phyloP scores from a whole-genome alignment of 2,797 vertebrate genomes.

The Pseudochirops corinnae region DNA sequence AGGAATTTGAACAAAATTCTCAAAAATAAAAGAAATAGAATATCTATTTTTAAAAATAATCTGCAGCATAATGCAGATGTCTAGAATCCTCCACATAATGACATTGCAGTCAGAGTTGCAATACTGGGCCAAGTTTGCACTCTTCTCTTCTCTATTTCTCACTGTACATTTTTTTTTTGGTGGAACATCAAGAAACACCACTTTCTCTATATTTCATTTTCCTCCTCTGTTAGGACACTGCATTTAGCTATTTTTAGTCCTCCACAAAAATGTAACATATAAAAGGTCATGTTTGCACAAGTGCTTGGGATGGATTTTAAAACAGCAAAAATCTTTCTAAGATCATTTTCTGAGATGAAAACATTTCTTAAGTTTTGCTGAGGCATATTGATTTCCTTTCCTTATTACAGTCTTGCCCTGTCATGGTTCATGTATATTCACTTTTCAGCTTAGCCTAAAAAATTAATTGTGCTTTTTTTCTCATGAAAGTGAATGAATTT shows the following conservation, averaged over 20 bases:
- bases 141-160: constrained; percentile 76
- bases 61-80: constrained; percentile 86
- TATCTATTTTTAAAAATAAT: constrained; percentile 51
- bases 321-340: constrained; percentile 83
- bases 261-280: constrained; percentile 81
- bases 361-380: constrained; percentile 71
- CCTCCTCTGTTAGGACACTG: constrained; percentile 84
- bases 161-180: constrained; percentile 68
- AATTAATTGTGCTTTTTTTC: constrained; percentile 75
- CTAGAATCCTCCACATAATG: constrained; percentile 83
- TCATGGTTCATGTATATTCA: constrained; percentile 69
- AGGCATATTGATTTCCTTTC: constrained; percentile 75
- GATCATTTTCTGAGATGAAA: constrained; percentile 81
- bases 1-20: constrained; percentile 71
- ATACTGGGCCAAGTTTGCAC: constrained; percentile 72
- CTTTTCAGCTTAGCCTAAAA: constrained; percentile 68
- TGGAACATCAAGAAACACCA: constrained; percentile 80
- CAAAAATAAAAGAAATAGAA: constrained; percentile 61
- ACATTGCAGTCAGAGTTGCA: constrained; percentile 79
- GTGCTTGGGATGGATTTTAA: constrained; percentile 84
- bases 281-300: constrained; percentile 81
- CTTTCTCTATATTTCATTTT: constrained; percentile 83
- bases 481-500: constrained; percentile 50
- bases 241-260: constrained; percentile 79
- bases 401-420: constrained; percentile 52